A percentile compares a stretch with the other conserved stretches of the same genome.
Conservation (phyloP, 2,113 vertebrate genomes). For the Dromiciops gliroides region DNA sequence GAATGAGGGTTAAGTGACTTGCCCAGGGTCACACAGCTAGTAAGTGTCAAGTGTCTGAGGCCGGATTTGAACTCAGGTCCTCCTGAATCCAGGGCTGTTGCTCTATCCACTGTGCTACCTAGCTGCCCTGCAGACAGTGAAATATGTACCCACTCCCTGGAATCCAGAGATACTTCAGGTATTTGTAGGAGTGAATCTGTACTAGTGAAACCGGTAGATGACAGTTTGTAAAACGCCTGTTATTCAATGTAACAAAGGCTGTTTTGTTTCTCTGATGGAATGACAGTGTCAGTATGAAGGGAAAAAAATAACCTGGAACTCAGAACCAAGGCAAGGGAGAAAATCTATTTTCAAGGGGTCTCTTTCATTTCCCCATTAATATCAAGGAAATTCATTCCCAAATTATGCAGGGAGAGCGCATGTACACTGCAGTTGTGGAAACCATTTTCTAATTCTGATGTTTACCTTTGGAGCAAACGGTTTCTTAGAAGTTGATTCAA, state of each 20-base stretch:
- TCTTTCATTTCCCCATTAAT: constrained; percentile 2
- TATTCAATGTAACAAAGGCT: constrained; percentile 19
- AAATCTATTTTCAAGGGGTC: neutral
- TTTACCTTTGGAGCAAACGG: constrained; percentile 2
- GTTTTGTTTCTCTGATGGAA: constrained; percentile 5
- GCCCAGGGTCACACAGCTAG: too few relatives aligned
- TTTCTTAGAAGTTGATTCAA: constrained; percentile 1
- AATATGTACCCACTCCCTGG: neutral
- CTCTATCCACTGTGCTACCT: too few relatives aligned
- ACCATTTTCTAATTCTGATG: constrained; percentile 12
- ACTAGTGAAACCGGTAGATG: constrained; percentile 11
- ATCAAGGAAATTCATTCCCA: neutral
- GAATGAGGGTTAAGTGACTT: too few relatives aligned
- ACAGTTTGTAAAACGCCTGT: constrained; percentile 6
- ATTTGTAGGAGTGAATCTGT: neutral
- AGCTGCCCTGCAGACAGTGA: neutral
- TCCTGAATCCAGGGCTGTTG: too few relatives aligned
- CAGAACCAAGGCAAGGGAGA: neutral
- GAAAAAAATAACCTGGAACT: neutral
- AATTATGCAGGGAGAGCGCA: constrained; percentile 20
- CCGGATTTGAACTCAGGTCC: too few relatives aligned
- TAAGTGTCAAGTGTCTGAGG: too few relatives aligned
- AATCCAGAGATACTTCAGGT: neutral
- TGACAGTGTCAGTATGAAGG: neutral
- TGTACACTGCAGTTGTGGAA: neutral